Evolutionary conservation across 92 coral and sea anemone genomes (phyloP).

Genomic region (Virgularia gustaviana): DNA sequence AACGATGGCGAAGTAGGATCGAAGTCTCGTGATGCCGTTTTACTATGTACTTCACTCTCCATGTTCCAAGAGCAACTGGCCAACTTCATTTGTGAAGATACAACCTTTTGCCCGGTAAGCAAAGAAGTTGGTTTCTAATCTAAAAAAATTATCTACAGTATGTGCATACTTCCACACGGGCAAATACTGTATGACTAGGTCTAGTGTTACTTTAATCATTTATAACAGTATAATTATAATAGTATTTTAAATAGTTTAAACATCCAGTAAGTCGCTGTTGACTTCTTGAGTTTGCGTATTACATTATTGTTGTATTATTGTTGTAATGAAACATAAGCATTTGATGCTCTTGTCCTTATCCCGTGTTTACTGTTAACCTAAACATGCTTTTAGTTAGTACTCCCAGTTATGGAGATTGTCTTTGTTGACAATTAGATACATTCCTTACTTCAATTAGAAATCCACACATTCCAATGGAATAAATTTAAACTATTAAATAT

Average conservation of each 20-base stretch:
- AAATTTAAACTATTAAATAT: too few relatives aligned
- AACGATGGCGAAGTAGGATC: slow-evolving; percentile 89
- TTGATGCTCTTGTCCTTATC: too few relatives aligned
- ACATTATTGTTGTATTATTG: slow-evolving; percentile 1
- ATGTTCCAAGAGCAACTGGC: slow-evolving; percentile 83
- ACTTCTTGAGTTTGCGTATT: not conserved
- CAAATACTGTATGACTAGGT: too few relatives aligned
- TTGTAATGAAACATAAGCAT: too few relatives aligned
- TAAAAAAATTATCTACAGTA: too few relatives aligned
- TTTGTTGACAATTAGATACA: too few relatives aligned
- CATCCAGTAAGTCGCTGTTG: not conserved
- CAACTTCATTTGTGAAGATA: slow-evolving; percentile 79
- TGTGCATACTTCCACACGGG: not conserved
- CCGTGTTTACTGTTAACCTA: too few relatives aligned
- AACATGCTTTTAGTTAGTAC: too few relatives aligned
- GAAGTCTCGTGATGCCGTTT: slow-evolving; percentile 89
- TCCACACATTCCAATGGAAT: too few relatives aligned
- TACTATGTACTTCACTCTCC: slow-evolving; percentile 90
- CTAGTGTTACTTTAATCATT: not conserved
- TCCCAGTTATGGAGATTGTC: too few relatives aligned
- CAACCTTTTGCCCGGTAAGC: slow-evolving; percentile 96
- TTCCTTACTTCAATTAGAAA: too few relatives aligned
- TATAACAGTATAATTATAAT: not conserved
- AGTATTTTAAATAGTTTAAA: not conserved
- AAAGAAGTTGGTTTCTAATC: too few relatives aligned